A percentile compares a stretch with the other conserved stretches of the same genome.
Conservation (phyloP, 1,140 invertebrate genomes). For the Bombus soroeensis region DNA sequence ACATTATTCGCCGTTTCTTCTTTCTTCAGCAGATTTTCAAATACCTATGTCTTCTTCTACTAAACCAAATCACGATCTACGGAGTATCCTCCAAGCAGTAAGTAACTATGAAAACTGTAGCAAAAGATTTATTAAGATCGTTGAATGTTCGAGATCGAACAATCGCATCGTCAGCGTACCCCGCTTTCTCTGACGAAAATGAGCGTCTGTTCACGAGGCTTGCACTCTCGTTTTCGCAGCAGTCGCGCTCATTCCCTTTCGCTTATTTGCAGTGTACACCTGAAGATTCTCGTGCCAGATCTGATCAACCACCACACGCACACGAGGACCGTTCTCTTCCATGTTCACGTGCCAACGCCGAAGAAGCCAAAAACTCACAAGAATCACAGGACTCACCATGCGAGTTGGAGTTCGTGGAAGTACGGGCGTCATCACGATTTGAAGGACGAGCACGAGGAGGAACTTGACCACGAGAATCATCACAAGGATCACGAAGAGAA, state of each 20-base stretch:
- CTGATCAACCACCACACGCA: constrained; percentile 84
- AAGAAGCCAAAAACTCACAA: constrained; percentile 44
- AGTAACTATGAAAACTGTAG: constrained; percentile 11
- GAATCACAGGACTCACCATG: constrained; percentile 80
- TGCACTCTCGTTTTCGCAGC: constrained; percentile 24
- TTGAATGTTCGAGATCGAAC: background rate
- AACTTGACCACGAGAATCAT: constrained; percentile 13
- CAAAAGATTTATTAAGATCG: background rate
- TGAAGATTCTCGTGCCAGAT: constrained; percentile 84
- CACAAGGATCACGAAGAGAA: background rate
- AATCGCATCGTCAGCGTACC: background rate
- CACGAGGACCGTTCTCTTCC: constrained; percentile 84
- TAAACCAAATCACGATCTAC: constrained; percentile 5
- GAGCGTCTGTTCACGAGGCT: background rate
- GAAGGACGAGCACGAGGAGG: constrained; percentile 38
- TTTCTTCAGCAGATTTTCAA: constrained; percentile 23
- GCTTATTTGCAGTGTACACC: constrained; percentile 80
- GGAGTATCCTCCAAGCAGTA: constrained; percentile 40
- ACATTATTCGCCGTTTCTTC: background rate
- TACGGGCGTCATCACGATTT: constrained; percentile 73
- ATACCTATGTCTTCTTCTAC: constrained; percentile 32
- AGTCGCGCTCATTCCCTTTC: background rate
- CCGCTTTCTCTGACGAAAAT: constrained; percentile 51
- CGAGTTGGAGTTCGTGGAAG: constrained; percentile 78
- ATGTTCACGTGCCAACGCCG: constrained; percentile 76